Evolutionary conservation across 2,797 vertebrate genomes (phyloP), one percentile per base, ranked within the genome.

Genomic region (Anas bahamensis): DNA sequence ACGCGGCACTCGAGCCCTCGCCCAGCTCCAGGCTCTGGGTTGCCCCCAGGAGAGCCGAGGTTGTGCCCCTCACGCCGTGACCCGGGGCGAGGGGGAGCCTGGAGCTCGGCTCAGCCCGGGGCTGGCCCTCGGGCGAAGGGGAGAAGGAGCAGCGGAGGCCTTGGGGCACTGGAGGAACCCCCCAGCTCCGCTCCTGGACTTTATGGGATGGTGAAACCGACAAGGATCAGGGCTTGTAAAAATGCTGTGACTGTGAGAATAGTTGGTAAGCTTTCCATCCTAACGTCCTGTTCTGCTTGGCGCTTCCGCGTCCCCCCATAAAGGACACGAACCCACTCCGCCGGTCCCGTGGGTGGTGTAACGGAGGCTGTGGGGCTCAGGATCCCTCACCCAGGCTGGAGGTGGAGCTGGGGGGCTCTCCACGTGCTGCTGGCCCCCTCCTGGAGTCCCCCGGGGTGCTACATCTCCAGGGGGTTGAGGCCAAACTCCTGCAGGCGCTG

Each of bases 401-500:
- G 39, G 44, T 4, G 53, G 35, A 39, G n/a, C 48, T 17, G 39
- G 75, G 64, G 28, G 83, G 44, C 13, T 77, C 56, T 75, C n/a
- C 39, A 68, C 46, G 15, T 73, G 72, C 53, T 72, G 50, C 35
- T 15, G 52, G 16, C 15, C 57, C 33, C 4, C 6, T 11, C n/a
- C 48, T 4, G 3, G 50, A 24, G 33, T 24, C 26, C 46, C 12
- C 29, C 41, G 42, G 15, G 52, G 46, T 1, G 4, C 92, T 92
- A 97, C 21, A 98, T 95, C 86, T 98, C 94, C 90, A 96, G 83
- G 10, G 97, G 95, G 39, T 83, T 98, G 85, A 98, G 97, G 42
- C 97, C 96, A 59, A 98, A 98, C 31, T 98, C 98, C 50, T 63
- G 44, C 12, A 98, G 97, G 78, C 78, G 87, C 14, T 97, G 92